Evolutionary conservation across 23 tunicate species (phyloP).

Genomic region (Clavelina lepadiformis): DNA sequence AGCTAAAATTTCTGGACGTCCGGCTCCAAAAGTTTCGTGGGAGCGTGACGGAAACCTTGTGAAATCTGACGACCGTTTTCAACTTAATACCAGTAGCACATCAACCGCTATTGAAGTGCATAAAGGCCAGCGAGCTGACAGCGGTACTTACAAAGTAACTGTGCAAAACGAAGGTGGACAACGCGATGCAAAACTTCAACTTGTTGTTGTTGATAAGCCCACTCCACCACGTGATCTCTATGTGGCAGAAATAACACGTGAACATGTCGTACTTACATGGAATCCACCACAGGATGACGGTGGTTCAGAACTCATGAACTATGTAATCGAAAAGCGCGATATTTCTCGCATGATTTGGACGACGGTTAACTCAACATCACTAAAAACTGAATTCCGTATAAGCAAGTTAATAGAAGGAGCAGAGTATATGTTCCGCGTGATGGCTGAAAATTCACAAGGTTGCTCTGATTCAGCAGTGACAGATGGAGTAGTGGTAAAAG

Average conservation of each 20-base stretch:
- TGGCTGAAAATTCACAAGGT: slow-evolving; percentile 95
- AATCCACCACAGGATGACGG: slow-evolving; percentile 85
- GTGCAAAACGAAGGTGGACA: slow-evolving; percentile 83
- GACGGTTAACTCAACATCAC: slow-evolving; percentile 71
- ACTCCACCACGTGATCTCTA: slow-evolving; percentile 68
- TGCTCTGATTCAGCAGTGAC: slow-evolving; percentile 83
- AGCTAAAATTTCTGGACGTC: slow-evolving; percentile 66
- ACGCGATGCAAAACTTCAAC: slow-evolving; percentile 46
- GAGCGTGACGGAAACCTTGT: slow-evolving; percentile 52
- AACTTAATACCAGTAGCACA: slow-evolving; percentile 46
- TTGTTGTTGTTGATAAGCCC: slow-evolving; percentile 85
- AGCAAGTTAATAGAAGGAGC: slow-evolving; percentile 79
- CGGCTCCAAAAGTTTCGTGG: slow-evolving; percentile 78
- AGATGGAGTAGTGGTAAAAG: slow-evolving; percentile 67
- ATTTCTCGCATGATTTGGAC: slow-evolving; percentile 80
- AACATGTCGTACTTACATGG: slow-evolving; percentile 76
- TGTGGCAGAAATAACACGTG: slow-evolving; percentile 75
- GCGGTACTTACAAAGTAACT: slow-evolving; percentile 69
- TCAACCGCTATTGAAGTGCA: slow-evolving; percentile 43
- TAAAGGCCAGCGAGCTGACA: slow-evolving; percentile 61
- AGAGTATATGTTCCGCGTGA: slow-evolving; percentile 79
- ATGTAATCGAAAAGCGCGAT: slow-evolving; percentile 86
- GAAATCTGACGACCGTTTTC: slow-evolving; percentile 48
- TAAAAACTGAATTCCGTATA: slow-evolving; percentile 66
- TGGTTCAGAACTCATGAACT: slow-evolving; percentile 71